These are phyloP conservation scores for Ceramica pisi DNA, from an alignment of 2,888 invertebrate genomes.

Conservation along the genomic window DNA sequence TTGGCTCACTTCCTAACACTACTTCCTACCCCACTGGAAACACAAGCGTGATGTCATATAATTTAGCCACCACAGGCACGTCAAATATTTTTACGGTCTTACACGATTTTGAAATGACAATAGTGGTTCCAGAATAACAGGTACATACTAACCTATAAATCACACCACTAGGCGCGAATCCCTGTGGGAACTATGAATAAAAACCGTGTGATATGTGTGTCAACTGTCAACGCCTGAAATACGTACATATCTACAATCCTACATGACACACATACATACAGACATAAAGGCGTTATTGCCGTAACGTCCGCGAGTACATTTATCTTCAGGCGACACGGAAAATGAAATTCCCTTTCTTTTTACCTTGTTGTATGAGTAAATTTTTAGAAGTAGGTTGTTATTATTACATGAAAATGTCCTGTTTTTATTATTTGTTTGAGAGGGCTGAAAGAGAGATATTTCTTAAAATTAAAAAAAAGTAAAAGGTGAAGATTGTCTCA, in stretches of 20 bases:
- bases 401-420: constrained; percentile 15
- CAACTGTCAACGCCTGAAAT: constrained; percentile 27
- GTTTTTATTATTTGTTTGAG: not conserved
- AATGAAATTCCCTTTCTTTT: constrained; percentile 55
- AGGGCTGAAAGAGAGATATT: no score
- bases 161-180: not conserved
- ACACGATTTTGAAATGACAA: not conserved
- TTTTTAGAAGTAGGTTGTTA: constrained; percentile 31
- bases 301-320: constrained; percentile 36
- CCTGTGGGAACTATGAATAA: not conserved
- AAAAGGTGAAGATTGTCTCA: no score
- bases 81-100: not conserved
- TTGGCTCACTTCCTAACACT: not conserved
- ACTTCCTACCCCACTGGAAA: not conserved
- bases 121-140: not conserved
- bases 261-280: not conserved
- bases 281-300: constrained; percentile 45
- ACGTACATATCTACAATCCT: not conserved
- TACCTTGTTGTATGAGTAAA: constrained; percentile 38
- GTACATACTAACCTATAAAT: not conserved
- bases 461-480: no score
- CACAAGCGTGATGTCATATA: not conserved
- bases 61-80: not conserved
- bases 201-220: constrained; percentile 21
- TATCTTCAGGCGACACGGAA: constrained; percentile 44